A percentile compares a stretch with the other conserved stretches of the same genome.
Conservation (phyloP, 2,113 vertebrate species). For the Crotophaga sulcirostris region DNA sequence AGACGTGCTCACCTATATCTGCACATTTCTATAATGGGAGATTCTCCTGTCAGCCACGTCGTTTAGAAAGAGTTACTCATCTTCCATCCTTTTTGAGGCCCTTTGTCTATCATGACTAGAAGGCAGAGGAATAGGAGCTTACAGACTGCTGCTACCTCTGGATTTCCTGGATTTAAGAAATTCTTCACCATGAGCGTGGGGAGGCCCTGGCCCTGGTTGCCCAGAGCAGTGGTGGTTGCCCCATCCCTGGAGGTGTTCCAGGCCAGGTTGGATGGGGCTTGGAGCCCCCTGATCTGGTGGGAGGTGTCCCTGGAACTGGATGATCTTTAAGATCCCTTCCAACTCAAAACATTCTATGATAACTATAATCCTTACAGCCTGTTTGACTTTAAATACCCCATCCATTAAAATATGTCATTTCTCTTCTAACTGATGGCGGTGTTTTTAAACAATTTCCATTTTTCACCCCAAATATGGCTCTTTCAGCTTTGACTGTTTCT, state of each 20-base stretch:
- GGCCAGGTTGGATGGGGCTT: no score
- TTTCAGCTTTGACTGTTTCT: slow-evolving; percentile 27
- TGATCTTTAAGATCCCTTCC: no score
- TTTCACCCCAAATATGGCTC: slow-evolving; percentile 58
- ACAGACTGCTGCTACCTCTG: background rate
- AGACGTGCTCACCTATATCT: background rate
- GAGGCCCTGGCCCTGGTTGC: no score
- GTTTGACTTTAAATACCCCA: slow-evolving; percentile 35
- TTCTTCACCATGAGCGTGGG: no score
- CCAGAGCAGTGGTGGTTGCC: no score
- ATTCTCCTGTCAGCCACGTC: background rate
- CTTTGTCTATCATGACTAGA: background rate
- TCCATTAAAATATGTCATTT: slow-evolving; percentile 33
- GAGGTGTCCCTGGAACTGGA: no score
- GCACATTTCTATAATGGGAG: background rate
- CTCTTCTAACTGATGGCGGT: background rate
- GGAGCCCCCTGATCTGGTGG: no score
- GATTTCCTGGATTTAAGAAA: background rate
- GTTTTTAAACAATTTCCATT: slow-evolving; percentile 51
- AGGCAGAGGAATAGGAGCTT: background rate
- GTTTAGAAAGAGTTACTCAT: background rate
- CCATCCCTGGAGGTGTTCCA: no score
- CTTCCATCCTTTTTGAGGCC: background rate
- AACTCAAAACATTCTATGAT: no score
- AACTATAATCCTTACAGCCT: slow-evolving; percentile 23